Evolutionary conservation across 2,113 vertebrate species (phyloP), one percentile per base, ranked within the genome.

Genomic region (Empidonax alnorum): DNA sequence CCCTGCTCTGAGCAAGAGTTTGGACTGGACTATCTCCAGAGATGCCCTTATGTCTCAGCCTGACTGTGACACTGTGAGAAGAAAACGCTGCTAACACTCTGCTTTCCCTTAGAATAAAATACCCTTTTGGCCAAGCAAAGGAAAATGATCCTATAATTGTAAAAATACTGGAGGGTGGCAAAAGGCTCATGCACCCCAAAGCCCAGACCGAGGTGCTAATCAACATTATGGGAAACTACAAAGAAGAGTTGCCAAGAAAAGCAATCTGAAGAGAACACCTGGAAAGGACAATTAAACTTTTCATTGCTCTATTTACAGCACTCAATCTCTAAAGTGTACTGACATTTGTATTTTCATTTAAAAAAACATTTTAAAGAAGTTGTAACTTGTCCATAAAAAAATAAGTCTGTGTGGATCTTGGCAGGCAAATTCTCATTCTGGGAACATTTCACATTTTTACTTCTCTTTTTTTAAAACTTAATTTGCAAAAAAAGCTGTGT

Each of bases 381-480:
- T 96, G 75, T 92, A 97, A 84, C 79, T 97, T 96, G 52, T 90
- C 94, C 72, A 96, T 90, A 90, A 96, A 96, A 96, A 96, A 93
- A 71, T 78, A 71, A 86, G 67, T 95, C 92, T 89, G n/a, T 94
- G 95, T 94, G 59, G 89, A 87, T 84, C 85, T 97, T 97, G 95
- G 93, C 96, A 90, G 72, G 17, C 14, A 86, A 86, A 59, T 86
- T 92, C 75, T 81, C 21, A 59, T 91, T 90, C 69, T 94, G 91
- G 93, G 39, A 91, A 82, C 62, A n/a, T 73, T 42, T 71, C 18
- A 35, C 30, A 46, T 90, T 93, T 94, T 89, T 79, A 5, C 22
- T 78, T 90, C 75, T 81, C 6, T 39, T 89, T 80, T 84, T 74
- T 41, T 10, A 58, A 72, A 83, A 50, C 31, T 89, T 77, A 52